Percentiles rank a stretch among this genome's conserved stretches.
These are phyloP conservation scores for Catharus minimus DNA, from an alignment of 2,113 vertebrate genomes.

Conservation along the genomic window DNA sequence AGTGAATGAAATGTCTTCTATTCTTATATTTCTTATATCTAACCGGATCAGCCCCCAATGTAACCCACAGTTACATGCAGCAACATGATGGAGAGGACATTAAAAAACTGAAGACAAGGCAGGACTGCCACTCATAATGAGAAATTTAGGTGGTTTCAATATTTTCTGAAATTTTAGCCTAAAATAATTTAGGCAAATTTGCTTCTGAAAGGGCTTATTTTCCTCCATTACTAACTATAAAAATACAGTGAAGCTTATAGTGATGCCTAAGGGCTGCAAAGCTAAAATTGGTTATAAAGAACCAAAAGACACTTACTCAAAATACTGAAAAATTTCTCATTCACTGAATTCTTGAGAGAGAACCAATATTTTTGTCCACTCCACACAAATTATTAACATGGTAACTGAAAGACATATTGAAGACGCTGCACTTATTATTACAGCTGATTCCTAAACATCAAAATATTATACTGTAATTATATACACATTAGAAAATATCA, in stretches of 20 bases:
- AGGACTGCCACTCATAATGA: background rate
- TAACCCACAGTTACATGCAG: background rate
- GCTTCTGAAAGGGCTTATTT: background rate
- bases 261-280: background rate
- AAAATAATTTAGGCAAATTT: background rate
- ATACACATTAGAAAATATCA: constrained; percentile 1
- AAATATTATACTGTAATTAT: constrained; percentile 40
- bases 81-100: background rate
- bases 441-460: background rate
- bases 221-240: background rate
- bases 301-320: background rate
- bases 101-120: background rate
- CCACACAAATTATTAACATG: background rate
- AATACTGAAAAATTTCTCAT: background rate
- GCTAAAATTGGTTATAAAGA: background rate
- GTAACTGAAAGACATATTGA: background rate
- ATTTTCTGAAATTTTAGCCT: background rate
- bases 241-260: background rate
- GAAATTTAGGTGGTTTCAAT: background rate
- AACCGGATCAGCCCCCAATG: background rate
- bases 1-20: background rate
- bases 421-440: background rate
- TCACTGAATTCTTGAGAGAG: background rate
- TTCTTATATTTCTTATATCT: background rate
- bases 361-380: background rate